Evolutionary conservation across 2,888 invertebrate species (phyloP).

Genomic region (Nesidiocoris tenuis): DNA sequence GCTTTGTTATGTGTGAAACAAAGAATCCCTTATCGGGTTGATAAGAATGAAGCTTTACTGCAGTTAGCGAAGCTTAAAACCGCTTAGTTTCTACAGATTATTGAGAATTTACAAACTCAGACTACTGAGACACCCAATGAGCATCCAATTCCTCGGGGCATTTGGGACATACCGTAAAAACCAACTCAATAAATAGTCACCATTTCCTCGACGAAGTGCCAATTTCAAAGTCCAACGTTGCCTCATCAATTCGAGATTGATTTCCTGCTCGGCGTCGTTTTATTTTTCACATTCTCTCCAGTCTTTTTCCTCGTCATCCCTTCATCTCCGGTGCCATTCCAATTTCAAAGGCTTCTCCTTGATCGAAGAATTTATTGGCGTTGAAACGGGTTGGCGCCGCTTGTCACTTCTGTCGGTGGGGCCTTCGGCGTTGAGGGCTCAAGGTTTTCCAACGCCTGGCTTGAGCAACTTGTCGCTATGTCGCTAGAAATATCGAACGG

Average conservation of each 20-base stretch:
- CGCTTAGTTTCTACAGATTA: too few relatives aligned
- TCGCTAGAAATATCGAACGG: neutral
- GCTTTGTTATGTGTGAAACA: too few relatives aligned
- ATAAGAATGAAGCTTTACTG: too few relatives aligned
- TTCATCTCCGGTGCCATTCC: conserved; percentile 11
- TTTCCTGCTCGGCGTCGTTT: neutral
- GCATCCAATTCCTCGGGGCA: too few relatives aligned
- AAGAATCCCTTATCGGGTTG: too few relatives aligned
- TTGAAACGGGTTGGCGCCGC: conserved; percentile 36
- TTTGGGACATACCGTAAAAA: too few relatives aligned
- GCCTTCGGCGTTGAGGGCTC: conserved; percentile 2
- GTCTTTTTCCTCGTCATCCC: neutral
- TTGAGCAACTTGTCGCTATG: neutral
- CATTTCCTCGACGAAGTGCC: too few relatives aligned
- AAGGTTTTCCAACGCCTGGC: conserved; percentile 11
- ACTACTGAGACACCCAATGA: too few relatives aligned
- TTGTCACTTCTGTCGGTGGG: conserved; percentile 26
- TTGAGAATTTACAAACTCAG: too few relatives aligned
- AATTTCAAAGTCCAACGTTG: too few relatives aligned
- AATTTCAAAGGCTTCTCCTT: conserved; percentile 29
- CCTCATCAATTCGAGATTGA: neutral
- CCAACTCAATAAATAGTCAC: too few relatives aligned
- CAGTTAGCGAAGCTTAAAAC: too few relatives aligned
- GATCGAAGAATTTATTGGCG: conserved; percentile 41
- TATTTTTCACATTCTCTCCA: conserved; percentile 4